phyloP scores from a whole-genome alignment of 2,888 invertebrate genomes.

The Lepidocyrtoides sp. region DNA sequence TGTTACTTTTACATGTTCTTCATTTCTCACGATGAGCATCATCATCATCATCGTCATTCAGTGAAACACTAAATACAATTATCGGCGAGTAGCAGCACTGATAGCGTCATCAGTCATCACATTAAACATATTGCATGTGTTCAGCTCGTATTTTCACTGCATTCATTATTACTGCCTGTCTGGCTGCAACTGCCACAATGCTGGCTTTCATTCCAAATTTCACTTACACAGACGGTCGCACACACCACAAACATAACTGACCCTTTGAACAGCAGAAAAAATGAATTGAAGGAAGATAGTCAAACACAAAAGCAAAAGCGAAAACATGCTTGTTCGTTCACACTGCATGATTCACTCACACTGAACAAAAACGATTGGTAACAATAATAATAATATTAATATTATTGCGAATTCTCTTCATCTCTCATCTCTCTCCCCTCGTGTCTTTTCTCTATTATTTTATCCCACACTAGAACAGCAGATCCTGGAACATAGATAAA shows the following conservation, averaged over 20 bases:
- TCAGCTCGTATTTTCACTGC: conserved; percentile 37
- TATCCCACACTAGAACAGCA: background rate
- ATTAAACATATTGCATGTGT: conserved; percentile 36
- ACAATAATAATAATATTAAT: conserved; percentile 14
- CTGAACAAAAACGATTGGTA: conserved; percentile 9
- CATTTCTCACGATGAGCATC: conserved; percentile 5
- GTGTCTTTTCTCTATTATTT: background rate
- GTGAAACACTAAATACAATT: conserved; percentile 19
- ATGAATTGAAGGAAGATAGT: background rate
- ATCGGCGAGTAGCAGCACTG: conserved; percentile 34
- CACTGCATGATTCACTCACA: conserved; percentile 20
- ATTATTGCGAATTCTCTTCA: background rate
- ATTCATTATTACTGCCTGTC: conserved; percentile 49
- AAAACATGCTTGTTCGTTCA: conserved; percentile 43
- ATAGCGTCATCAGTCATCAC: conserved; percentile 65
- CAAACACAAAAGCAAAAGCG: background rate
- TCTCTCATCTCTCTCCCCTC: background rate
- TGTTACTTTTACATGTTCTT: background rate
- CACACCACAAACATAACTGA: conserved; percentile 35
- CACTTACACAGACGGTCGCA: background rate
- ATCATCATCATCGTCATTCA: background rate
- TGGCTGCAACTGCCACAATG: background rate
- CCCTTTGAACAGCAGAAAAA: conserved; percentile 18
- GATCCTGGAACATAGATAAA: background rate
- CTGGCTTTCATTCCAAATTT: conserved; percentile 25